Evolutionary conservation across 2,113 vertebrate genomes (phyloP).

Genomic region (Macrotis lagotis): DNA sequence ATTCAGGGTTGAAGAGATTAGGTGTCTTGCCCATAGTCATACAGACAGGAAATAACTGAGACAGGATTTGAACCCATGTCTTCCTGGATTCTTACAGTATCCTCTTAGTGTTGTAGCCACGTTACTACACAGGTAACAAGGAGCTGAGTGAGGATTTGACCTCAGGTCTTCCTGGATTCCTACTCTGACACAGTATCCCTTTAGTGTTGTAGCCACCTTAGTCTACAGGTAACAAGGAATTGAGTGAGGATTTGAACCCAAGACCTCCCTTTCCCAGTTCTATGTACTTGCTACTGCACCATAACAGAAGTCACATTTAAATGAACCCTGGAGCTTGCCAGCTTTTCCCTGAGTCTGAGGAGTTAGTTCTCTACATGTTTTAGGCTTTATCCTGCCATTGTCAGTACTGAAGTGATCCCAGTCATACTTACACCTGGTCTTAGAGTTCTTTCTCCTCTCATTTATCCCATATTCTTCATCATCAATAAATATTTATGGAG

Average conservation of each 20-base stretch:
- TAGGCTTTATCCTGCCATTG: not conserved
- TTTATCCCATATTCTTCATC: not conserved
- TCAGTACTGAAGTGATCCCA: not conserved
- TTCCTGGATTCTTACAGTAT: not conserved
- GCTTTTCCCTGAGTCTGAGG: not conserved
- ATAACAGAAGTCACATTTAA: not conserved
- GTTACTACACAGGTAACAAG: not conserved
- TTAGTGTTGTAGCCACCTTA: not conserved
- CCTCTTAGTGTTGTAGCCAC: not conserved
- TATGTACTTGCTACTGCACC: not conserved
- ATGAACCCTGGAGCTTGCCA: not conserved
- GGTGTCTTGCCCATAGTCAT: not conserved
- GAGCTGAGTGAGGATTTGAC: not conserved
- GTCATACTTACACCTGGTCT: not conserved
- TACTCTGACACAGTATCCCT: not conserved
- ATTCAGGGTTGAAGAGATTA: not conserved
- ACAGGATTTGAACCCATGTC: not conserved
- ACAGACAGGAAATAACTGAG: not conserved
- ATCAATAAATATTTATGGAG: not conserved
- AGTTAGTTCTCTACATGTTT: not conserved
- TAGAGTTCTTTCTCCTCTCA: not conserved
- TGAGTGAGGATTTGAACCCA: not conserved
- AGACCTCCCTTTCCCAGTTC: not conserved
- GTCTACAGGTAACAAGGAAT: not conserved
- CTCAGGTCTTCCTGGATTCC: not conserved